These are phyloP conservation scores for Holothuria glaberrima DNA, from an alignment of 35 echinoderm and acorn worm species.

Conservation along the genomic window DNA sequence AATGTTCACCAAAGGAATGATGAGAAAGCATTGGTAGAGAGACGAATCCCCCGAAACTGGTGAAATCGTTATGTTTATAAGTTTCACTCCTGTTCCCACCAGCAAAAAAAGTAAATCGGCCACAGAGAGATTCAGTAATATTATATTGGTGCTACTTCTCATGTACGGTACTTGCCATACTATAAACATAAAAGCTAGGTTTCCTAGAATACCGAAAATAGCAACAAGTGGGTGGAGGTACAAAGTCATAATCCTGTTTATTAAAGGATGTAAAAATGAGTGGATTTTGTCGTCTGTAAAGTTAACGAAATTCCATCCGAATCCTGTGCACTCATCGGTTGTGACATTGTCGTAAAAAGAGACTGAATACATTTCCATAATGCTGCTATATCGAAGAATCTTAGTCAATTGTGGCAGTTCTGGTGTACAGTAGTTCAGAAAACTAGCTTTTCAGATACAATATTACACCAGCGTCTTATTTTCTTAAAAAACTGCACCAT, in stretches of 20 bases:
- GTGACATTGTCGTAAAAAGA: not conserved
- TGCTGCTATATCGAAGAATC: too few relatives aligned
- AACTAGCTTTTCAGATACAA: too few relatives aligned
- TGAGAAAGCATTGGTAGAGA: constrained; percentile 39
- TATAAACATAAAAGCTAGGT: constrained; percentile 65
- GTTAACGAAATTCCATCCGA: not conserved
- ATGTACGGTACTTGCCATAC: constrained; percentile 65
- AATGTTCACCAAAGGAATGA: constrained; percentile 18
- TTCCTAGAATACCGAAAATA: constrained; percentile 59
- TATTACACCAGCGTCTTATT: too few relatives aligned
- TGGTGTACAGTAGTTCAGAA: too few relatives aligned
- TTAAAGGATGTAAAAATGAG: not conserved
- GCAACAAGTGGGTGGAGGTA: constrained; percentile 57
- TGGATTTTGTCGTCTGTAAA: not conserved
- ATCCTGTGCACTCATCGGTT: not conserved
- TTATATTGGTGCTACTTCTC: constrained; percentile 66
- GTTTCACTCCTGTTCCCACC: constrained; percentile 60
- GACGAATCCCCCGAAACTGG: constrained; percentile 34
- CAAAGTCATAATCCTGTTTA: not conserved
- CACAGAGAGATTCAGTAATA: constrained; percentile 64
- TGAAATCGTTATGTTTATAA: constrained; percentile 31
- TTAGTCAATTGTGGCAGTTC: too few relatives aligned
- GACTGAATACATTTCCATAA: not conserved
- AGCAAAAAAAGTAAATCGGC: constrained; percentile 60
- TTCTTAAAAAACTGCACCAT: too few relatives aligned